Conservation (phyloP, 2,113 vertebrate species). For the Anolis sagrei region DNA sequence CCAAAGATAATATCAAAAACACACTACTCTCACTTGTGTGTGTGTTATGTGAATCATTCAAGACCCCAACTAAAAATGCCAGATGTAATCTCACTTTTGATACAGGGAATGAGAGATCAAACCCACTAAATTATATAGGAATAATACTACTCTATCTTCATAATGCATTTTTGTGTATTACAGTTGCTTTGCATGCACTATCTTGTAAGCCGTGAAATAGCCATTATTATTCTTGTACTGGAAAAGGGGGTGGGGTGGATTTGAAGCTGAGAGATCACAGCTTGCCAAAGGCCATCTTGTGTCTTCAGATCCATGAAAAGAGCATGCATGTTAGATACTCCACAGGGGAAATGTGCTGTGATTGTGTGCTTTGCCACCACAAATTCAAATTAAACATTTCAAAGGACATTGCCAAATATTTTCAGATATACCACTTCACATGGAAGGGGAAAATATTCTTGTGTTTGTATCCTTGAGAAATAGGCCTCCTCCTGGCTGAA, state of each 20-base stretch:
- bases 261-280: not conserved
- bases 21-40: no score
- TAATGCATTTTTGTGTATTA: not conserved
- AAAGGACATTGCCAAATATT: not conserved
- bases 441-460: not conserved
- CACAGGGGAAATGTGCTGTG: not conserved
- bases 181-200: not conserved
- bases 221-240: not conserved
- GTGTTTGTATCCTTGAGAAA: not conserved
- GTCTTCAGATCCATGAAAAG: not conserved
- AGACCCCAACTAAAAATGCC: not conserved
- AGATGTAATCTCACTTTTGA: no score
- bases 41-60: no score
- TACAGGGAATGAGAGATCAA: not conserved
- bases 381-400: not conserved
- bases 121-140: not conserved
- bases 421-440: not conserved
- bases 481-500: no score
- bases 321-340: not conserved
- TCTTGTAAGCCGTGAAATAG: not conserved
- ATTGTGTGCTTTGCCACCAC: not conserved
- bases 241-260: not conserved
- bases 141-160: not conserved
- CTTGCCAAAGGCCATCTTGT: not conserved
- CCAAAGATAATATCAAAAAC: not conserved